Evolutionary conservation across 2,797 vertebrate species (phyloP).

Genomic region (Cuculus canorus): DNA sequence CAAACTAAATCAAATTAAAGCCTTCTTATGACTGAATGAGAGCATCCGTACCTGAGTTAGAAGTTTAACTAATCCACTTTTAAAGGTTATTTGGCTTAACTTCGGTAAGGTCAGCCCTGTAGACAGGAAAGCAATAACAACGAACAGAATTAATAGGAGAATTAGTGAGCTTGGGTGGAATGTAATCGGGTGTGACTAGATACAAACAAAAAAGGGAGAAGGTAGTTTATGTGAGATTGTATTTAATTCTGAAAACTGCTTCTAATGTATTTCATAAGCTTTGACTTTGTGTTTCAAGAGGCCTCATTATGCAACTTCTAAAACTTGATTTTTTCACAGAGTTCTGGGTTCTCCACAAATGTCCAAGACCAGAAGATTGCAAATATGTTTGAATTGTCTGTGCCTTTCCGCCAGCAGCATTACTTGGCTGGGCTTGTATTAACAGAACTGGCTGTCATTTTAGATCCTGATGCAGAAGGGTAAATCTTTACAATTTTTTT

Average conservation of each 20-base stretch:
- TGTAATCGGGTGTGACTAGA: background rate
- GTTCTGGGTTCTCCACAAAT: constrained; percentile 96
- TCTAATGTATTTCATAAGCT: background rate
- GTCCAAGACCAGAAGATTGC: constrained; percentile 98
- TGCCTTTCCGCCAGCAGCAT: constrained; percentile 97
- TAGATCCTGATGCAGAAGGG: constrained; percentile 97
- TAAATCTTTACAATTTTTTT: constrained; percentile 72
- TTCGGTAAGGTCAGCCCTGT: background rate
- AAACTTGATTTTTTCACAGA: constrained; percentile 77
- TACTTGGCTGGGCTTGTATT: constrained; percentile 93
- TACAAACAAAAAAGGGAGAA: background rate
- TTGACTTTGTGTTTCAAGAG: background rate
- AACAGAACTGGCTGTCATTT: constrained; percentile 92
- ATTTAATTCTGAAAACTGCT: background rate
- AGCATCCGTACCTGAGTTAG: background rate
- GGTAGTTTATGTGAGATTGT: background rate
- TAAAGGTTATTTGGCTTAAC: constrained; percentile 21
- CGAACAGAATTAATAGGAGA: background rate
- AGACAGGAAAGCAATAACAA: background rate
- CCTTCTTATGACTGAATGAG: background rate
- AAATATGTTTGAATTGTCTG: constrained; percentile 98
- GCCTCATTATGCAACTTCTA: background rate
- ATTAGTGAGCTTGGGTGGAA: background rate
- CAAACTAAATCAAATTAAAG: constrained; percentile 13
- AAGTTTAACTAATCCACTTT: constrained; percentile 14